Conservation (phyloP, 2,888 invertebrate genomes). For the Automeris io region DNA sequence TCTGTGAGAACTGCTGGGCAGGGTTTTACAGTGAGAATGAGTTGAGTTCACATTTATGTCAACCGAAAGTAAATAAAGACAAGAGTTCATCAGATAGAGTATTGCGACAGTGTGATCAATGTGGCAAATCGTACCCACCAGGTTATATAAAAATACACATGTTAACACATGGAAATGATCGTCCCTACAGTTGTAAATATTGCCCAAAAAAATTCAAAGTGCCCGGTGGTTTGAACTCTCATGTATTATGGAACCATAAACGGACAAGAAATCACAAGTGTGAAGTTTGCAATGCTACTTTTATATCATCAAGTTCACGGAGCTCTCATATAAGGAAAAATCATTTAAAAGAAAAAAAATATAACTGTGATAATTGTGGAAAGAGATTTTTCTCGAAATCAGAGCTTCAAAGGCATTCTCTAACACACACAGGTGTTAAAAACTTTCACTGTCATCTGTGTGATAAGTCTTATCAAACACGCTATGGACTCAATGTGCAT, state of each 20-base stretch:
- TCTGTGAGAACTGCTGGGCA: slow-evolving; percentile 68
- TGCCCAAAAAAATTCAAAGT: slow-evolving; percentile 72
- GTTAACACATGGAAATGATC: slow-evolving; percentile 57
- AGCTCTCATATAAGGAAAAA: slow-evolving; percentile 66
- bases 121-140: slow-evolving; percentile 68
- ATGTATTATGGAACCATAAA: slow-evolving; percentile 67
- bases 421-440: slow-evolving; percentile 68
- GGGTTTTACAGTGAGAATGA: slow-evolving; percentile 49
- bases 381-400: slow-evolving; percentile 68
- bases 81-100: slow-evolving; percentile 41
- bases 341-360: slow-evolving; percentile 68
- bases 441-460: slow-evolving; percentile 69
- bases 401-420: slow-evolving; percentile 58
- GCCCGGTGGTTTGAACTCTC: slow-evolving; percentile 61
- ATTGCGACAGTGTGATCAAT: slow-evolving; percentile 64
- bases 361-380: slow-evolving; percentile 61
- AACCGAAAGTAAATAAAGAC: slow-evolving; percentile 41
- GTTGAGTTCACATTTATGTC: slow-evolving; percentile 46
- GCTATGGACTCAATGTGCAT: slow-evolving; percentile 68
- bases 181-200: slow-evolving; percentile 60
- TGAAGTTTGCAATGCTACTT: slow-evolving; percentile 65
- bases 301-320: slow-evolving; percentile 63
- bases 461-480: slow-evolving; percentile 68
- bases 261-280: slow-evolving; percentile 65
- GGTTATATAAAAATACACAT: slow-evolving; percentile 68